phyloP scores from a whole-genome alignment of 2,888 invertebrate genomes.

The Luffia ferchaultella region DNA sequence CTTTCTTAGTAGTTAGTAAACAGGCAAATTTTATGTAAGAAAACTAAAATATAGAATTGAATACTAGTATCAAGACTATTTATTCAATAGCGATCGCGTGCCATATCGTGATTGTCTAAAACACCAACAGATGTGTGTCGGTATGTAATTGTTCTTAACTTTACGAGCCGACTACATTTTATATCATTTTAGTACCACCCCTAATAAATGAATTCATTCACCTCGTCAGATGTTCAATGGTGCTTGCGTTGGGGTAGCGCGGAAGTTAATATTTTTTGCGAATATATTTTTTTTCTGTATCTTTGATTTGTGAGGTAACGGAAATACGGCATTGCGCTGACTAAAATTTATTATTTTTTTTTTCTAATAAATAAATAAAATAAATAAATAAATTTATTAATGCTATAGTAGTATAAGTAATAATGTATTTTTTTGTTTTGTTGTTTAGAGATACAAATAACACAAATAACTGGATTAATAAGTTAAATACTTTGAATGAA shows the following conservation, averaged over 20 bases:
- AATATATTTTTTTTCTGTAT: conserved; percentile 25
- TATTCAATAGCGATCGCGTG: conserved; percentile 43
- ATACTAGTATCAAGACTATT: conserved; percentile 35
- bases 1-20: too few species aligned
- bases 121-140: conserved; percentile 63
- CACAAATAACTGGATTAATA: too few species aligned
- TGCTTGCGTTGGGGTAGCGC: conserved; percentile 32
- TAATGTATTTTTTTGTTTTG: too few species aligned
- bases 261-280: conserved; percentile 33
- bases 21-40: too few species aligned
- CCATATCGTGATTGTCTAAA: conserved; percentile 66
- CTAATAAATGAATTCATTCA: conserved; percentile 43
- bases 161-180: conserved; percentile 47
- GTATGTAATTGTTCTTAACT: conserved; percentile 61
- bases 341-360: too few species aligned
- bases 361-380: too few species aligned
- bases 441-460: too few species aligned
- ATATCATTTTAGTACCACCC: conserved; percentile 27
- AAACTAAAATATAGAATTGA: too few species aligned
- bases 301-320: conserved; percentile 30
- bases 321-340: neutral
- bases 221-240: conserved; percentile 64
- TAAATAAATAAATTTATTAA: too few species aligned
- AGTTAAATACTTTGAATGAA: too few species aligned
- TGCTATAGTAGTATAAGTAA: too few species aligned